phyloP scores from a whole-genome alignment of 2,797 vertebrate genomes.

The Anolis apletophallus region DNA sequence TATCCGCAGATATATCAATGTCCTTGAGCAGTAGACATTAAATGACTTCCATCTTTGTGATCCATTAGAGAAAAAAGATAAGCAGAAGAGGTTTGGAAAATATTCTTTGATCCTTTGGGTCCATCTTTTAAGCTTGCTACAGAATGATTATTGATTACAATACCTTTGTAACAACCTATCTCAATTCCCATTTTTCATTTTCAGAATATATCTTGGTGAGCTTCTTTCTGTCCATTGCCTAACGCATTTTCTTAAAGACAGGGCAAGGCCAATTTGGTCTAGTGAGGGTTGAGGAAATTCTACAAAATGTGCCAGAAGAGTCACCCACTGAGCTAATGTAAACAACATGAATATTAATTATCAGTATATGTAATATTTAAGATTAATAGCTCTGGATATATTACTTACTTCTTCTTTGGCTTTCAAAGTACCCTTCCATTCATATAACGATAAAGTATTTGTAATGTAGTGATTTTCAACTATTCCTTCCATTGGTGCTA shows the following conservation, averaged over 20 bases:
- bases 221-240: conserved; percentile 26
- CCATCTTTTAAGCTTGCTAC: conserved; percentile 8
- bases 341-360: too few relatives aligned
- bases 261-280: conserved; percentile 39
- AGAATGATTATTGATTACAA: conserved; percentile 49
- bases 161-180: conserved; percentile 22
- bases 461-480: too few relatives aligned
- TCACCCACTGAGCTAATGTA: background rate
- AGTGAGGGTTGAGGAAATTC: conserved; percentile 46
- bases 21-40: conserved; percentile 3
- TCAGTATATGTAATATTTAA: background rate
- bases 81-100: background rate
- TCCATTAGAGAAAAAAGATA: conserved; percentile 13
- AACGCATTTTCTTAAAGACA: conserved; percentile 49
- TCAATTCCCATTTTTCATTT: conserved; percentile 41
- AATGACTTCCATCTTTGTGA: background rate
- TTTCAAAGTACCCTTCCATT: background rate
- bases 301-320: conserved; percentile 50
- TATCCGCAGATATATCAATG: conserved; percentile 39
- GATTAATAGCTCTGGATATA: background rate
- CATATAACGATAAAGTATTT: background rate
- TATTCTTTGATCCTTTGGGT: conserved; percentile 29
- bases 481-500: too few relatives aligned
- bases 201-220: conserved; percentile 17
- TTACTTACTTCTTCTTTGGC: background rate